Evolutionary conservation across 1,140 invertebrate species (phyloP).

Genomic region (Drosophila burlai): DNA sequence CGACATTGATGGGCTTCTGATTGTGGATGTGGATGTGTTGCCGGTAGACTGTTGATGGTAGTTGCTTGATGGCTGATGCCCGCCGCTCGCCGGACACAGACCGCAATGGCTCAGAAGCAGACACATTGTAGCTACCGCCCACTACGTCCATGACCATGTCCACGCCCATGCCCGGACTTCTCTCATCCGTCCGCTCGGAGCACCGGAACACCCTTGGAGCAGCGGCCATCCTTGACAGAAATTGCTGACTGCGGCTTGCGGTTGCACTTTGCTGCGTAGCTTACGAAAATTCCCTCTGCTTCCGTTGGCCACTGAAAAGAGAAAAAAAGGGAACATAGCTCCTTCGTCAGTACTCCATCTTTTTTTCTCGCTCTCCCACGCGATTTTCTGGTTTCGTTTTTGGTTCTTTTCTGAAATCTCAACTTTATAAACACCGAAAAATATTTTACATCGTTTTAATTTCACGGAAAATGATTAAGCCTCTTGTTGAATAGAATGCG

Average conservation of each 20-base stretch:
- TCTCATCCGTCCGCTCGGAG: slow-evolving; percentile 7
- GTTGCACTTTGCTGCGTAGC: slow-evolving; percentile 69
- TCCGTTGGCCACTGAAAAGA: slow-evolving; percentile 55
- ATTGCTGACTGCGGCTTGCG: slow-evolving; percentile 75
- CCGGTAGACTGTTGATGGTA: slow-evolving; percentile 28
- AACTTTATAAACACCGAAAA: slow-evolving; percentile 1
- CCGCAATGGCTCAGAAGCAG: slow-evolving; percentile 32
- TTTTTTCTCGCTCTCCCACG: slow-evolving; percentile 6
- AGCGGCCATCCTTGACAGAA: slow-evolving; percentile 63
- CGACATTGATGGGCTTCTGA: slow-evolving; percentile 60
- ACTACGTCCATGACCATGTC: slow-evolving; percentile 22
- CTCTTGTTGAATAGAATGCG: not conserved
- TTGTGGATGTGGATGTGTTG: slow-evolving; percentile 32
- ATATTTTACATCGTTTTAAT: not conserved
- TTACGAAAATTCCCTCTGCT: slow-evolving; percentile 75
- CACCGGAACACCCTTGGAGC: slow-evolving; percentile 12
- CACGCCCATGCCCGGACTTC: slow-evolving; percentile 10
- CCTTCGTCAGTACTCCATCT: slow-evolving; percentile 2
- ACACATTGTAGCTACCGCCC: slow-evolving; percentile 36
- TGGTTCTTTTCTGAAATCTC: slow-evolving; percentile 10
- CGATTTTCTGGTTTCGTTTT: slow-evolving; percentile 16
- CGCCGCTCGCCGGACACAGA: slow-evolving; percentile 55
- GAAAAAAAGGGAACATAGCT: slow-evolving; percentile 20
- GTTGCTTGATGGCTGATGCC: slow-evolving; percentile 21
- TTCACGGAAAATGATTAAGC: not conserved